Evolutionary conservation across 2,888 invertebrate species (phyloP).

Genomic region (Helobdella robusta): DNA sequence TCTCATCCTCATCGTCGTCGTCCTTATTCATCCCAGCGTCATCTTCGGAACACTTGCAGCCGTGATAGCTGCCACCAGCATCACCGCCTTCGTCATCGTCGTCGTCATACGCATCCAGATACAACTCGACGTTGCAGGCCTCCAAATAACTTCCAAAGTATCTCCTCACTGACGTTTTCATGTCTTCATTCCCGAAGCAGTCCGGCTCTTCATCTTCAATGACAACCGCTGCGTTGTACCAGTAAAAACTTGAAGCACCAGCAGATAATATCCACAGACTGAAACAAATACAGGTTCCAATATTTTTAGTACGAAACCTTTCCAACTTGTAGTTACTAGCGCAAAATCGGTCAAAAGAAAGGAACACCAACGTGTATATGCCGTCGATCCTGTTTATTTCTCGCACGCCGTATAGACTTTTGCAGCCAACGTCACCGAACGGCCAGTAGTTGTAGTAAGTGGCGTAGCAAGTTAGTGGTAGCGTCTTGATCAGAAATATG

Average conservation of each 20-base stretch:
- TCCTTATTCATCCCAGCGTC: no score
- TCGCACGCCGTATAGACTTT: conserved; percentile 24
- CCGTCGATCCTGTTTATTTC: conserved; percentile 31
- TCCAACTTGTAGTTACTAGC: conserved; percentile 32
- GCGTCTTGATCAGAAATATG: conserved; percentile 30
- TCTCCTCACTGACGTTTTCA: no score
- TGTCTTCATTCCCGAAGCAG: no score
- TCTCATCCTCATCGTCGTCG: no score
- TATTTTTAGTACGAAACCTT: conserved; percentile 24
- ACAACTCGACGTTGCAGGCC: no score
- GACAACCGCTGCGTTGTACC: conserved; percentile 26
- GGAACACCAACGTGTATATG: conserved; percentile 32
- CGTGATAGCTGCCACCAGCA: no score
- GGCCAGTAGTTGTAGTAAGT: conserved; percentile 29
- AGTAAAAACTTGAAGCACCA: conserved; percentile 29
- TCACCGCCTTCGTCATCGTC: no score
- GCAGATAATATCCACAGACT: conserved; percentile 29
- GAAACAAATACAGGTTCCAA: conserved; percentile 30
- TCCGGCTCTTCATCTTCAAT: no score
- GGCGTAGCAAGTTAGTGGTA: conserved; percentile 31
- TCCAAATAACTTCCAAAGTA: no score
- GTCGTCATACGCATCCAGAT: no score
- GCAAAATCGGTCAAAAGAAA: conserved; percentile 31
- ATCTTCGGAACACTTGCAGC: background rate
- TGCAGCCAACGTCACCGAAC: conserved; percentile 29